These are phyloP conservation scores for Sylvia atricapilla DNA, from an alignment of 2,113 vertebrate genomes.

Conservation along the genomic window DNA sequence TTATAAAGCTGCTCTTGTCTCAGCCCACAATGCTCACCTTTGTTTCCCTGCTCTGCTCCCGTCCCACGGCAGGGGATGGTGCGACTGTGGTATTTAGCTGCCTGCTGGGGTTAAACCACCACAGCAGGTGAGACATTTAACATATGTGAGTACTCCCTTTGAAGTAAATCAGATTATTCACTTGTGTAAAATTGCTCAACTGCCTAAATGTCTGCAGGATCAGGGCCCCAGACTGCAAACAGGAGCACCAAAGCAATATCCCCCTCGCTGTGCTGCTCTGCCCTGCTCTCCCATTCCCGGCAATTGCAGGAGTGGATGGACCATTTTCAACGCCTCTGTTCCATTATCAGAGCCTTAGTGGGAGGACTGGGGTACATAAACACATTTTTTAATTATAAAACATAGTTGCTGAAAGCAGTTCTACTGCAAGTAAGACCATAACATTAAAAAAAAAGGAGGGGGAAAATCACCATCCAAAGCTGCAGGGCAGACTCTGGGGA, in stretches of 20 bases:
- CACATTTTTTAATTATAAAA: slow-evolving; percentile 66
- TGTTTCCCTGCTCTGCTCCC: neutral
- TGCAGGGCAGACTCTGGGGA: neutral
- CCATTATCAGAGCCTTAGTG: slow-evolving; percentile 35
- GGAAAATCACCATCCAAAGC: neutral
- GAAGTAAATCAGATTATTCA: slow-evolving; percentile 63
- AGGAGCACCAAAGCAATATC: slow-evolving; percentile 61
- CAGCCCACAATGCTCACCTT: neutral
- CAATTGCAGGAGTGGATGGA: slow-evolving; percentile 36
- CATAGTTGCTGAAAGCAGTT: neutral
- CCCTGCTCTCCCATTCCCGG: slow-evolving; percentile 44
- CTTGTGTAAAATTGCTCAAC: slow-evolving; percentile 53
- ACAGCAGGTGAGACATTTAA: slow-evolving; percentile 44
- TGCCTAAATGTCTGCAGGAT: slow-evolving; percentile 43
- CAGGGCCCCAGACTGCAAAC: slow-evolving; percentile 28
- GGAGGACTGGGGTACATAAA: slow-evolving; percentile 44
- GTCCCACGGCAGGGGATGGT: neutral
- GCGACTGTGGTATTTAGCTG: neutral
- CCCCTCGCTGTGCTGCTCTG: slow-evolving; percentile 57
- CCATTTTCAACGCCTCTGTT: neutral
- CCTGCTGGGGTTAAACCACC: neutral
- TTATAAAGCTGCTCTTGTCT: neutral
- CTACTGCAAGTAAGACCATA: neutral
- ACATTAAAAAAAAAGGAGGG: neutral
- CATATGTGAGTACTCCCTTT: slow-evolving; percentile 43